Conservation (phyloP, 1,140 invertebrate species). For the Pseudomyrmex sp. region DNA sequence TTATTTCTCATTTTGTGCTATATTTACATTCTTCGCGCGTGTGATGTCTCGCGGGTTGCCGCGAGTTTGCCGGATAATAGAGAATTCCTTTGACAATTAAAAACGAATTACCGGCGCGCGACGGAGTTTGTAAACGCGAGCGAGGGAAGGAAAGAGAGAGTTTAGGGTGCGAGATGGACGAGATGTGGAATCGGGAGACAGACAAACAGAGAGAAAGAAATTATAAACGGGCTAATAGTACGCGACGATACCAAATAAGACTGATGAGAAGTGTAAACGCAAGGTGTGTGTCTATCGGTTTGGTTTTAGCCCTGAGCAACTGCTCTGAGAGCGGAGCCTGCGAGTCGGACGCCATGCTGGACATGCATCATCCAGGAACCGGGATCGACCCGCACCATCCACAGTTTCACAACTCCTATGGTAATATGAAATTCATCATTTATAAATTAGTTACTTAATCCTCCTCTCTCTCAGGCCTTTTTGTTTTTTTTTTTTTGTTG, state of each 20-base stretch:
- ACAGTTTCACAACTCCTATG: slow-evolving; percentile 86
- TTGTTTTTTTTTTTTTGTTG: too few species aligned
- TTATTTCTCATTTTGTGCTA: neutral
- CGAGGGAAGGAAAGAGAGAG: slow-evolving; percentile 48
- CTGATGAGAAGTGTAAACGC: slow-evolving; percentile 82
- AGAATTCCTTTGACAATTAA: neutral
- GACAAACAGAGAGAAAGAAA: slow-evolving; percentile 50
- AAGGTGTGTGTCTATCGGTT: slow-evolving; percentile 86
- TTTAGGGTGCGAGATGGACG: slow-evolving; percentile 37
- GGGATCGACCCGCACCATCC: slow-evolving; percentile 84
- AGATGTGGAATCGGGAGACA: slow-evolving; percentile 64
- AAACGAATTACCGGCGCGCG: slow-evolving; percentile 17
- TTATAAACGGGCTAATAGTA: slow-evolving; percentile 67
- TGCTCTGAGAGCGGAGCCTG: slow-evolving; percentile 84
- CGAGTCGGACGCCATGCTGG: slow-evolving; percentile 84
- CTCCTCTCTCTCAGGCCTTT: neutral
- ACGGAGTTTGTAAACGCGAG: slow-evolving; percentile 14
- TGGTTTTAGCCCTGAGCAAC: slow-evolving; percentile 86
- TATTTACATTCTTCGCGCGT: slow-evolving; percentile 3
- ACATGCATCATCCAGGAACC: slow-evolving; percentile 84
- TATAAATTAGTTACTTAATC: slow-evolving; percentile 63
- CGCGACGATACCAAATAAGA: slow-evolving; percentile 74
- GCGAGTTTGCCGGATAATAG: neutral
- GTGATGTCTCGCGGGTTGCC: neutral
- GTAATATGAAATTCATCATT: slow-evolving; percentile 84